These are phyloP conservation scores for Andrena praecox DNA, from an alignment of 2,888 invertebrate species.

Conservation along the genomic window DNA sequence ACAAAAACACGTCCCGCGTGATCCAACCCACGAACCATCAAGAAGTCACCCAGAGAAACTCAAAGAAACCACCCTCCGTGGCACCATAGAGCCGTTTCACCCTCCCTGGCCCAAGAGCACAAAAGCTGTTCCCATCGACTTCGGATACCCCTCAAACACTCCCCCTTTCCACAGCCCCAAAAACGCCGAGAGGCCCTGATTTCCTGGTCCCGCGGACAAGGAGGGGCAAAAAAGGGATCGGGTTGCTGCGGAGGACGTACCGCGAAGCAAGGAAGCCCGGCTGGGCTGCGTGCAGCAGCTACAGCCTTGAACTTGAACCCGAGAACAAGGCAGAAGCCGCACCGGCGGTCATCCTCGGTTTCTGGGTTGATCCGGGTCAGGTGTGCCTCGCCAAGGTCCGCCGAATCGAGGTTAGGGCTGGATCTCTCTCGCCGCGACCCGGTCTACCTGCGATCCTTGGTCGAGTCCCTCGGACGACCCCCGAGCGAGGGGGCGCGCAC, in stretches of 20 bases:
- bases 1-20: too few relatives aligned
- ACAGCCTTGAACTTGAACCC: conserved; percentile 75
- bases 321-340: conserved; percentile 53
- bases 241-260: background rate
- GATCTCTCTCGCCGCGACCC: conserved; percentile 29
- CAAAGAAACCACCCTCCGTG: too few relatives aligned
- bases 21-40: too few relatives aligned
- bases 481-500: conserved; percentile 39
- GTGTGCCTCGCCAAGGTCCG: conserved; percentile 45
- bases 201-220: background rate
- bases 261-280: background rate
- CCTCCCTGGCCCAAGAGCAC: background rate
- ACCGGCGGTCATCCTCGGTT: conserved; percentile 53
- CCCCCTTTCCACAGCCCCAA: background rate
- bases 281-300: background rate
- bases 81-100: background rate
- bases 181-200: background rate
- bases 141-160: background rate
- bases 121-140: background rate
- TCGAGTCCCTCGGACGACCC: conserved; percentile 46
- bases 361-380: conserved; percentile 63
- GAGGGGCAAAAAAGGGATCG: background rate
- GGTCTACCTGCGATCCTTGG: conserved; percentile 56
- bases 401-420: conserved; percentile 58
- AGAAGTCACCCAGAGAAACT: too few relatives aligned